Evolutionary conservation across 2,888 invertebrate genomes (phyloP).

Genomic region (Archips xylosteana): DNA sequence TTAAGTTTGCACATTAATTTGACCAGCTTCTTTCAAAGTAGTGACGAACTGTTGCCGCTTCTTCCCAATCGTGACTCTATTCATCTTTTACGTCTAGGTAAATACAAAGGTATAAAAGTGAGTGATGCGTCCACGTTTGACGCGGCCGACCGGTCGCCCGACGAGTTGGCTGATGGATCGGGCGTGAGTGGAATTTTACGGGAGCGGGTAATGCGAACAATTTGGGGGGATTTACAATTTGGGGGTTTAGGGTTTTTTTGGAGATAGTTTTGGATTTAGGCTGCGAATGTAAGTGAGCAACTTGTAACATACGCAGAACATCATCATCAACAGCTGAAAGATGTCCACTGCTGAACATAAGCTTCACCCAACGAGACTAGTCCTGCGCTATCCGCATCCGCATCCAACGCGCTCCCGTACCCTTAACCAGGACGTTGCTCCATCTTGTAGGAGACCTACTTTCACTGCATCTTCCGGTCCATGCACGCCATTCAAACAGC

Average conservation of each 20-base stretch:
- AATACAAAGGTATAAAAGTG: conserved; percentile 79
- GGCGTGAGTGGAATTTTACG: conserved; percentile 25
- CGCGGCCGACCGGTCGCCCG: conserved; percentile 26
- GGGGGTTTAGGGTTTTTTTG: conserved; percentile 8
- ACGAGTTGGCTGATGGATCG: conserved; percentile 35
- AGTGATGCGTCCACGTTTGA: conserved; percentile 61
- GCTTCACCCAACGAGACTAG: no score
- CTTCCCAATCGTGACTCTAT: conserved; percentile 49
- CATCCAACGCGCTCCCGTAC: no score
- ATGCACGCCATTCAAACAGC: no score
- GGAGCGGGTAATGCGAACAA: conserved; percentile 19
- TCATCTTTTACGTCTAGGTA: conserved; percentile 78
- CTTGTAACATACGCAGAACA: background rate
- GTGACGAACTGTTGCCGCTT: background rate
- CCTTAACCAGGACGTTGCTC: no score
- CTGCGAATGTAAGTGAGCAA: background rate
- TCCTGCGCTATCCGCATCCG: no score
- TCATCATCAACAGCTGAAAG: no score
- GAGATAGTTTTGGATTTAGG: conserved; percentile 16
- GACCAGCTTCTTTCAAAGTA: no score
- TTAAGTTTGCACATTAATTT: no score
- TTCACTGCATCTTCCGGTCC: no score
- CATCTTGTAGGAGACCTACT: no score
- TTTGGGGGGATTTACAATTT: conserved; percentile 18
- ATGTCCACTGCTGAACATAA: no score